Percentiles rank a stretch among this genome's conserved stretches.
These are phyloP conservation scores for Drosophila anomelani DNA, from an alignment of 2,888 invertebrate species.

Conservation along the genomic window DNA sequence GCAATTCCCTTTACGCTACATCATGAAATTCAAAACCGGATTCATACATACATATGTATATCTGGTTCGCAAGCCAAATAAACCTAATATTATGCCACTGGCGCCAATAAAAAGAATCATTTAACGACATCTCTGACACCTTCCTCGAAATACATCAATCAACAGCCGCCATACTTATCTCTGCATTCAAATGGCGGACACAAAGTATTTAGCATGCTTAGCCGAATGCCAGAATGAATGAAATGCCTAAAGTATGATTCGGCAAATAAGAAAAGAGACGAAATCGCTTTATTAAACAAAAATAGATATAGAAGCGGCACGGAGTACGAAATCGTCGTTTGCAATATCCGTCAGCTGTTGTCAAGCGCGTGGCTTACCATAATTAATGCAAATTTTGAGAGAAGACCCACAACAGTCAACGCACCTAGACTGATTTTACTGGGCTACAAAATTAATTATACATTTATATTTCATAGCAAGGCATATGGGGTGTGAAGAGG, in stretches of 20 bases:
- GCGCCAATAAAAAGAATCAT: slow-evolving; percentile 21
- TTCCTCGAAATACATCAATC: slow-evolving; percentile 29
- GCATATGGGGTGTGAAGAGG: background rate
- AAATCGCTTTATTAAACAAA: slow-evolving; percentile 26
- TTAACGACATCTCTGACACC: slow-evolving; percentile 10
- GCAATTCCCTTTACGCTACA: background rate
- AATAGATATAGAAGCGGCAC: slow-evolving; percentile 9
- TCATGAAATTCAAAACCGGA: slow-evolving; percentile 24
- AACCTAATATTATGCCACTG: slow-evolving; percentile 18
- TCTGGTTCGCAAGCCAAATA: slow-evolving; percentile 5
- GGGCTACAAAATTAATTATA: background rate
- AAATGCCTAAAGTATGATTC: slow-evolving; percentile 63
- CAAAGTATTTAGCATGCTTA: slow-evolving; percentile 46
- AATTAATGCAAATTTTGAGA: slow-evolving; percentile 20
- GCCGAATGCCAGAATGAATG: slow-evolving; percentile 25
- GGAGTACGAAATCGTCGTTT: slow-evolving; percentile 8
- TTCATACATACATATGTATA: background rate
- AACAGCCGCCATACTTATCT: slow-evolving; percentile 20
- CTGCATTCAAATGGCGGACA: slow-evolving; percentile 11
- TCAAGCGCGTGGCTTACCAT: slow-evolving; percentile 39
- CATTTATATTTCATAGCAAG: background rate
- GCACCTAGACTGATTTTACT: background rate
- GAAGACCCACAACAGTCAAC: slow-evolving; percentile 33
- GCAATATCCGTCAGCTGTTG: slow-evolving; percentile 49
- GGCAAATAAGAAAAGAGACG: slow-evolving; percentile 27